Percentiles rank a stretch among this genome's conserved stretches.
Conservation (phyloP, 2,797 vertebrate genomes). For the Otolemur crassicaudatus region DNA sequence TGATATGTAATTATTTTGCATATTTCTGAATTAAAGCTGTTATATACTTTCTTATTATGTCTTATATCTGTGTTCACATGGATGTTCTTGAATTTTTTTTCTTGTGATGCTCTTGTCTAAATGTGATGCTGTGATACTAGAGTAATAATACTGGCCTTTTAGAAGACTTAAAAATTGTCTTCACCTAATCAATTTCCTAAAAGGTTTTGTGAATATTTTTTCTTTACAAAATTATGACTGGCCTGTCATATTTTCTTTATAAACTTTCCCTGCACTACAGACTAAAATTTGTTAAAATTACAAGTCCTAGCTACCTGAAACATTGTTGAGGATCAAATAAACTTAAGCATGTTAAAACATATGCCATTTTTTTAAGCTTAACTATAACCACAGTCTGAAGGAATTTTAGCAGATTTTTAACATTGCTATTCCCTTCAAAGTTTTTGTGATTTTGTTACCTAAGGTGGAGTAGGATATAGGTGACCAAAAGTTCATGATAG, state of each 20-base stretch:
- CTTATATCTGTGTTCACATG: neutral
- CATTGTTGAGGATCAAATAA: neutral
- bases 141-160: neutral
- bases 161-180: neutral
- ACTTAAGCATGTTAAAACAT: neutral
- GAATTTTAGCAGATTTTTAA: neutral
- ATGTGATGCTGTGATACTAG: neutral
- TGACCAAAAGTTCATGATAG: neutral
- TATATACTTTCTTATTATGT: neutral
- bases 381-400: neutral
- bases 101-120: neutral
- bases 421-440: neutral
- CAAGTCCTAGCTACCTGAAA: neutral
- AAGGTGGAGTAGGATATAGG: neutral
- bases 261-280: neutral
- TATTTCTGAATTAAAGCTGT: neutral
- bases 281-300: neutral
- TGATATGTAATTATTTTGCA: neutral
- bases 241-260: neutral
- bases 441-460: neutral
- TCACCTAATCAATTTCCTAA: neutral
- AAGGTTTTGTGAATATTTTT: neutral
- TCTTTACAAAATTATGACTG: neutral
- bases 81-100: neutral
- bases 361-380: neutral